These are phyloP conservation scores for Toxotes jaculatrix DNA, from an alignment of 2,113 vertebrate genomes.

Conservation along the genomic window DNA sequence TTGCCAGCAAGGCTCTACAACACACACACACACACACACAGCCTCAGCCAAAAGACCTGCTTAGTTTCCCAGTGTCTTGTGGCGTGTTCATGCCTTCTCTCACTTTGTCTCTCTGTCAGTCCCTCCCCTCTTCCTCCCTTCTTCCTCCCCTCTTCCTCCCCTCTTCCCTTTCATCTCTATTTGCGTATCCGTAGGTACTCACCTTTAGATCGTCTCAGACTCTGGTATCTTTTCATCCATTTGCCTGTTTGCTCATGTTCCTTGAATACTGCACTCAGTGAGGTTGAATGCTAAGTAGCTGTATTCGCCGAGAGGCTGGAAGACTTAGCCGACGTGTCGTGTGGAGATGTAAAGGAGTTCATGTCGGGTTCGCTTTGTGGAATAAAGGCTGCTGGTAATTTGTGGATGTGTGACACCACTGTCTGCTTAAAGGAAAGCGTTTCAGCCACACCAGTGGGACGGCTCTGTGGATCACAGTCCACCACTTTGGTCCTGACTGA, in stretches of 20 bases:
- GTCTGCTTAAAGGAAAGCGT: background rate
- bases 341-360: constrained; percentile 40
- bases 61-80: constrained; percentile 39
- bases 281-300: constrained; percentile 46
- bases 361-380: constrained; percentile 39
- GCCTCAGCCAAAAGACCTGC: constrained; percentile 26
- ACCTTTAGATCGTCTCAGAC: constrained; percentile 20
- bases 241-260: constrained; percentile 39
- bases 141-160: background rate
- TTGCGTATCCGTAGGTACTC: constrained; percentile 49
- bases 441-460: background rate
- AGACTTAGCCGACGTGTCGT: constrained; percentile 36
- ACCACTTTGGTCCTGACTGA: background rate
- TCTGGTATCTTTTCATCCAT: constrained; percentile 42
- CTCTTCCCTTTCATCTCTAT: constrained; percentile 18
- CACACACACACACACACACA: background rate
- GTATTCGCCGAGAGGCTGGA: constrained; percentile 7
- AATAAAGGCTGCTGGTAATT: constrained; percentile 5
- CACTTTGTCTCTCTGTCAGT: constrained; percentile 23
- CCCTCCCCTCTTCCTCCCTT: background rate
- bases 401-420: background rate
- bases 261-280: constrained; percentile 21
- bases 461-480: background rate
- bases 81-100: constrained; percentile 12
- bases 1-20: constrained; percentile 27